These are phyloP conservation scores for Microctenopoma lineatum DNA, from an alignment of 2,797 vertebrate species.

Conservation along the genomic window DNA sequence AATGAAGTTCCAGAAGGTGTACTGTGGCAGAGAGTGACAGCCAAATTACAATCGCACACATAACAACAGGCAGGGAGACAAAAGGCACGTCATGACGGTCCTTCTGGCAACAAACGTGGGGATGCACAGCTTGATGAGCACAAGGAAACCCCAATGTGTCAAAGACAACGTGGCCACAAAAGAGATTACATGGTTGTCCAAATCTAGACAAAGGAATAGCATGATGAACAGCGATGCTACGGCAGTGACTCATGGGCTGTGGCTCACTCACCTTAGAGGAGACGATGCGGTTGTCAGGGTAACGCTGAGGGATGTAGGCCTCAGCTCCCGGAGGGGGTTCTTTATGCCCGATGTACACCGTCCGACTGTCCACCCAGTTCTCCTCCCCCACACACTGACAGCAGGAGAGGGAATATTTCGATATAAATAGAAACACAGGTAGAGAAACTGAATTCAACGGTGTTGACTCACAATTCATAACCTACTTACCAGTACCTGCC, in stretches of 20 bases:
- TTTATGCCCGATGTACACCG: conserved; percentile 95
- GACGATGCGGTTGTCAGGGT: conserved; percentile 96
- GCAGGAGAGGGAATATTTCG: conserved; percentile 37
- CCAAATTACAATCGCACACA: conserved; percentile 16
- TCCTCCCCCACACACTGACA: conserved; percentile 95
- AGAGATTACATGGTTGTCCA: conserved; percentile 46
- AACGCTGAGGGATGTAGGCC: conserved; percentile 97
- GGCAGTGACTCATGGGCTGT: conserved; percentile 16
- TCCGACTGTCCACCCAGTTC: conserved; percentile 96
- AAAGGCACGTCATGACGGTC: conserved; percentile 7
- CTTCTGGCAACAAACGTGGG: conserved; percentile 26
- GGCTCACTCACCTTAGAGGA: conserved; percentile 92
- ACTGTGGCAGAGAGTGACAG: conserved; percentile 79
- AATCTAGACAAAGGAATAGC: conserved; percentile 27
- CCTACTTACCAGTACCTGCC: conserved; percentile 3
- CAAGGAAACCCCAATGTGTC: conserved; percentile 38
- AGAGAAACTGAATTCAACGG: conserved; percentile 19
- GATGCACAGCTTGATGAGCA: conserved; percentile 28
- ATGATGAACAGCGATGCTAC: conserved; percentile 27
- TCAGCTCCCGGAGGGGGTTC: conserved; percentile 92
- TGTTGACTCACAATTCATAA: conserved; percentile 5
- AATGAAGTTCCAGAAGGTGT: conserved; percentile 98
- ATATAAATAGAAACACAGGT: conserved; percentile 55
- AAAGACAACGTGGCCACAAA: conserved; percentile 31
- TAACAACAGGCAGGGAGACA: conserved; percentile 20